Evolutionary conservation across 2,888 invertebrate genomes (phyloP), one percentile per base, ranked within the genome.

Genomic region (Lasioglossum lativentre): DNA sequence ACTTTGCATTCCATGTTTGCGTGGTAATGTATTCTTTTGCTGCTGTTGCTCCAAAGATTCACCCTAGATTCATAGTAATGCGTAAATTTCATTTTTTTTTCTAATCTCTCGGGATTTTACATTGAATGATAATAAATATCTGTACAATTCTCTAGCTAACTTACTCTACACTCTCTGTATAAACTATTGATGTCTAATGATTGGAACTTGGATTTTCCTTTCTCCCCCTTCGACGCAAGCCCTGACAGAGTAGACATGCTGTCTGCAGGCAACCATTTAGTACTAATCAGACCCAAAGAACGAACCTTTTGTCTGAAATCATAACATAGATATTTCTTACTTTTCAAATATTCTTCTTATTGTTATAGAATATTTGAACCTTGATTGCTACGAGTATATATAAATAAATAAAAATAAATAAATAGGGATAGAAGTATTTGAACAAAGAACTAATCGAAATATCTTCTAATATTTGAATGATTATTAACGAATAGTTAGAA

Each of bases 1-100:
- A 96, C 98, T 98, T 98, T 99, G 99, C 98, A 99, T 98, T 97
- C 99, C 99, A 99, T 99, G 99, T 97, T 99, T 99, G 96, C 98
- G 98, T 95, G 97, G 97, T 96, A 98, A 97, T 96, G 97, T 97
- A 96, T 97, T 98, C 96, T 98, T 98, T 94, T 97, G 97, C 95
- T 97, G 97, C 95, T 97, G 97, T 95, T 98, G 97, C 96, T 98
- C 98, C 94, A 97, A 97, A 95, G 97, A 97, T 96, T 98, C 98
- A 95, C 98, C 98, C 98, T 98, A 93, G 78, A 95, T 95, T 80
- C 83, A 88, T 81, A 88, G 85, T 83, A 82, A 82, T 83, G 47
- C 76, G 30, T 73, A 76, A 80, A 86, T 72, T 68, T 66, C 23
- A 80, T 59, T 74, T 73, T 75, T 66, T 74, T 6, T 63, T 63